Percentiles rank a stretch among this genome's conserved stretches.
Evolutionary conservation across 2,113 vertebrate genomes (phyloP).

Genomic region (Columbina picui): DNA sequence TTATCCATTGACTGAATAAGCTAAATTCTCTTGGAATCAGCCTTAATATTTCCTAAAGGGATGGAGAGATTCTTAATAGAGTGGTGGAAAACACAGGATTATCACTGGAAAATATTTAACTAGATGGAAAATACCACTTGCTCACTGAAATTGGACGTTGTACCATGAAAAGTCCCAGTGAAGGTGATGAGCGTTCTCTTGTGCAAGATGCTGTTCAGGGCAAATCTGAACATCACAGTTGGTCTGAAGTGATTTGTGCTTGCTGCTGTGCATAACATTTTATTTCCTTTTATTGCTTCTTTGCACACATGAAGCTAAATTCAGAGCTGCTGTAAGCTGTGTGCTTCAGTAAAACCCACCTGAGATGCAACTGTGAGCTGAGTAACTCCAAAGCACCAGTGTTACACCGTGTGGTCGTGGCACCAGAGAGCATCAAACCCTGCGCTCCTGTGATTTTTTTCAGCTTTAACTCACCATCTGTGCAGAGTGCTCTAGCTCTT

Average conservation of each 20-base stretch:
- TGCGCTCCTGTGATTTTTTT: slow-evolving; percentile 1
- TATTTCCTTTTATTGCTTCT: slow-evolving; percentile 18
- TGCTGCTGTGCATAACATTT: slow-evolving; percentile 17
- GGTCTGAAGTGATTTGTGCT: neutral
- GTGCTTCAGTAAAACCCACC: neutral
- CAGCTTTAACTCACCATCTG: neutral
- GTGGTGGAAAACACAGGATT: neutral
- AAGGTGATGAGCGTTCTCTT: neutral
- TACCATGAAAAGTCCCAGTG: neutral
- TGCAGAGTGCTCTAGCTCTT: neutral
- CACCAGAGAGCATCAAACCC: neutral
- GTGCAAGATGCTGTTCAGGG: neutral
- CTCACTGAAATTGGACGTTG: neutral
- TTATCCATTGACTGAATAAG: neutral
- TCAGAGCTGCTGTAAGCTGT: neutral
- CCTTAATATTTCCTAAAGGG: neutral
- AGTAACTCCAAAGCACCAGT: neutral
- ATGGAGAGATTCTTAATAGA: neutral
- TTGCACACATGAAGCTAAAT: neutral
- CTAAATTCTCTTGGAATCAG: neutral
- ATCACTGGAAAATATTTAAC: neutral
- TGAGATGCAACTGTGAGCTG: neutral
- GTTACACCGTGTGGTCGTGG: neutral
- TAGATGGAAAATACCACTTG: neutral
- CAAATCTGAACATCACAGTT: neutral